Evolutionary conservation across 1,140 invertebrate genomes (phyloP), one percentile per base, ranked within the genome.

Genomic region (Idris sp.): DNA sequence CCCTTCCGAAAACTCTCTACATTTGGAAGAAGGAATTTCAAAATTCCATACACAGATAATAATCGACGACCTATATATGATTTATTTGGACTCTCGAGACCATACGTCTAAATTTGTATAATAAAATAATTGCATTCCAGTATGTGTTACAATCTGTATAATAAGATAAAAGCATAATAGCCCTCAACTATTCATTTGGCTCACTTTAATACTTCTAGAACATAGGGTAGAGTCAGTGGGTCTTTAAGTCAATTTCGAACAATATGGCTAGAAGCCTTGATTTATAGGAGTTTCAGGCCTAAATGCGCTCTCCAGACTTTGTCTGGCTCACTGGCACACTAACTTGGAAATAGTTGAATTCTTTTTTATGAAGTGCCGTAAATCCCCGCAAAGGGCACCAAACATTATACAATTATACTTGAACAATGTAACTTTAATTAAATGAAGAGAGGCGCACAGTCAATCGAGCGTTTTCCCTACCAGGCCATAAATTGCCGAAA

Each of bases 401-500:
- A 13, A 9, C n/a, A 35, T 35, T n/a, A 6, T 8, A 26, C 61
- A 30, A 40, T n/a, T n/a, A n/a, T n/a, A 28, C 30, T 46, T 9
- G 30, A 40, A 48, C 56, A 36, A 35, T 54, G 18, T 43, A 16
- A 49, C 22, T 61, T 69, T 69, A 36, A 53, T 69, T 44, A 69
- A 69, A 61, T 36, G 38, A 68, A 58, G n/a, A n/a, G n/a, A n/a
- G 30, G 41, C 38, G 40, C 33, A 28, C 46, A 69, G 30, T 61
- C 46, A 69, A 69, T 61, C 54, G 54, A 69, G 30, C 25, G 28
- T 13, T 43, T 59, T n/a, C 28, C 33, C 35, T 14, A 11, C 38
- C 28, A 16, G 19, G 14, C 22, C 41, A 69, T 69, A 61, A 53
- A 69, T 69, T 10, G 54, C 26, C 64, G 15, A 59, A 61, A 69